Conservation (phyloP, 2,113 vertebrate species). For the Puffinus mauretanicus region DNA sequence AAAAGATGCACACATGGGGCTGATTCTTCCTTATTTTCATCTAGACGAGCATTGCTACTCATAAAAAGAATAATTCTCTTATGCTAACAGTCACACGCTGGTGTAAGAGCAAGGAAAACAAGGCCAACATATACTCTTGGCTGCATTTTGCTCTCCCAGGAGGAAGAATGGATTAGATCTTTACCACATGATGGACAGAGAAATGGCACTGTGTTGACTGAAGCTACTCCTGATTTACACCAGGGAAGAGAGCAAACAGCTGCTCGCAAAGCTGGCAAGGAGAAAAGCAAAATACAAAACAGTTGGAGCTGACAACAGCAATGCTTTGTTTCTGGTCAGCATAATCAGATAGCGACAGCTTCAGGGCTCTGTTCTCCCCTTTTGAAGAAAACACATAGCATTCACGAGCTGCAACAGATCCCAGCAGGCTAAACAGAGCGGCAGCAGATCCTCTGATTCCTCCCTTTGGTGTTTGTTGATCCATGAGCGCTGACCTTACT, state of each 20-base stretch:
- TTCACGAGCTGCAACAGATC: neutral
- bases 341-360: constrained; percentile 12
- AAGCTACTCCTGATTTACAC: constrained; percentile 12
- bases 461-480: neutral
- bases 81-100: neutral
- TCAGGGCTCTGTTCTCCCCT: constrained; percentile 7
- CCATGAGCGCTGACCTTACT: neutral
- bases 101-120: neutral
- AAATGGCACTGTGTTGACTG: neutral
- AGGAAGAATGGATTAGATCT: neutral
- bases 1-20: neutral
- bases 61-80: neutral
- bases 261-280: neutral
- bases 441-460: neutral
- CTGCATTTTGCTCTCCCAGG: neutral
- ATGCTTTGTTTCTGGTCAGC: constrained; percentile 37
- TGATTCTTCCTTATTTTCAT: neutral
- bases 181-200: neutral
- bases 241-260: constrained; percentile 9
- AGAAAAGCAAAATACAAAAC: constrained; percentile 32
- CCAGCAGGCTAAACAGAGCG: neutral
- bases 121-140: neutral
- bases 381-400: neutral
- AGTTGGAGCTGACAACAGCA: neutral
- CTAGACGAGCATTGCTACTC: neutral